A percentile compares a stretch with the other conserved stretches of the same genome.
These are phyloP conservation scores for Megaceryle maxima DNA, from an alignment of 2,113 vertebrate species.

Conservation along the genomic window DNA sequence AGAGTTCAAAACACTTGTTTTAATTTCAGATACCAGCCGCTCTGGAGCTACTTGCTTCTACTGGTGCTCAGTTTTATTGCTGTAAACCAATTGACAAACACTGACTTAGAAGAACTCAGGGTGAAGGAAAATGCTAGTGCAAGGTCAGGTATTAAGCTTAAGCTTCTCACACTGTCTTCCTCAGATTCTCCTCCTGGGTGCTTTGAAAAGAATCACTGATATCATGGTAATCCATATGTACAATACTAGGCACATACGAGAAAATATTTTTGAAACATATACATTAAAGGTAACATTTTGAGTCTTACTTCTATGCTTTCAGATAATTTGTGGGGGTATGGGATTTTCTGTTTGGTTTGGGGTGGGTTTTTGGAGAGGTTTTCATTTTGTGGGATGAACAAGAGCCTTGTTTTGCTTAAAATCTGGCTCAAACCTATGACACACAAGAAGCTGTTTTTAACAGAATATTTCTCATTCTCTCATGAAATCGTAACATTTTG, in stretches of 20 bases:
- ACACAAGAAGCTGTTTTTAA: not conserved
- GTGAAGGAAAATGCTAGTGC: not conserved
- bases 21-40: constrained; percentile 9
- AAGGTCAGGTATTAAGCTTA: not conserved
- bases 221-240: not conserved
- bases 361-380: not conserved
- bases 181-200: not conserved
- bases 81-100: not conserved
- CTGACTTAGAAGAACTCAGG: not conserved
- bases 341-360: not conserved
- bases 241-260: fast-evolving
- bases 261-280: not conserved
- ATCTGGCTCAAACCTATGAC: not conserved
- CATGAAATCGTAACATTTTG: not conserved
- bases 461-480: not conserved
- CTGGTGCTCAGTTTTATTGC: constrained; percentile 18
- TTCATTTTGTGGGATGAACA: not conserved
- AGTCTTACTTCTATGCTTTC: not conserved
- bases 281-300: not conserved
- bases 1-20: constrained; percentile 41
- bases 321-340: not conserved
- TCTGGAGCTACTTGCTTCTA: constrained; percentile 20
- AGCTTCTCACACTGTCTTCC: not conserved
- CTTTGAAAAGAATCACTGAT: not conserved
- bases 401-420: not conserved